Base-by-base conservation (phyloP, 2,113 vertebrate genomes). In the Tichodroma muraria region DNA sequence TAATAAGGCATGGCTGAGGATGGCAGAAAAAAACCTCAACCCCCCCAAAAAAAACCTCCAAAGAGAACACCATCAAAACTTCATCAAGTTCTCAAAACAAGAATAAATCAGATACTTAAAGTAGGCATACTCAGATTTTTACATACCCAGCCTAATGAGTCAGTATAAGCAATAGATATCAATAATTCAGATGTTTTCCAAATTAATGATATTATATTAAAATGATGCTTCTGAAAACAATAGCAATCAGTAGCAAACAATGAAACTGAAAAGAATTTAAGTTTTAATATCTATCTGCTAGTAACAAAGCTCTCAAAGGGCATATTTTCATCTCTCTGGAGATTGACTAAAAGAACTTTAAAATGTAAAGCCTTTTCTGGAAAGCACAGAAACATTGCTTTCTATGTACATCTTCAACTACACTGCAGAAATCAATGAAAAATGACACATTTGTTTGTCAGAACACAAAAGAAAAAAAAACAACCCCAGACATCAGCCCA, bases 1-100 rank as follows among this genome's bases (percentile, higher is more conserved):
- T 61, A 80, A 50, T n/a, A 30, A 42, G 10, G 31, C 6, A 23
- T 42, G 17, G 3, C 17, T 21, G 37, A 5, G 4, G 4, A 56
- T 15, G 13, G 11, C 38, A 77, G 50, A 27, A 90, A 37, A 68
- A 77, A 84, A 19, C 15, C 45, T 60, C 4, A 1, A 31, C 4
- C 2, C 8, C 2, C 15, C 7, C 1, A 22, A 4, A 27, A 57
- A 66, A 21, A 66, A 21, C 42, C 2, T 3, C 5, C 11, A 25
- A 42, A 31, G 7, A 61, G 53, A 66, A 88, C 80, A 47, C 13
- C n/a, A 66, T 47, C 20, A 53, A 89, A 85, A 38, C 11, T 12
- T 47, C 18, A 47, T 17, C 2, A 8, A 22, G 9, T 72, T 91
- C 18, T 78, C 40, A 42, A 12, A 21, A 40, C 7, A 21, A 91